Evolutionary conservation across 2,113 vertebrate species (phyloP).

Genomic region (Laticauda laticaudata): DNA sequence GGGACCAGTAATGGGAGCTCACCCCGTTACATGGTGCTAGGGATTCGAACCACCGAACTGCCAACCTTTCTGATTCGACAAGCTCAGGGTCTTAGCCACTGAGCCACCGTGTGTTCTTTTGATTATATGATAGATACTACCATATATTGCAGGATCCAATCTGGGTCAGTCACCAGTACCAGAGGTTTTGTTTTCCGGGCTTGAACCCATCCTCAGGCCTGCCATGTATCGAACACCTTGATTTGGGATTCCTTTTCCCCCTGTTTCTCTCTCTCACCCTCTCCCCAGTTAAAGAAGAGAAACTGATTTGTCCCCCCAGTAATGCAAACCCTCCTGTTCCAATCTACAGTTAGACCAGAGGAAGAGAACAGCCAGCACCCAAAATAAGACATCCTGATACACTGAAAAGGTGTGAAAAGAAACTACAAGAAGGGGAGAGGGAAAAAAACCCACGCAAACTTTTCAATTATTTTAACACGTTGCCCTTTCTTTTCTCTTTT

Average conservation of each 20-base stretch:
- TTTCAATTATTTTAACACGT: conserved; percentile 61
- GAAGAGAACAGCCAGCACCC: background rate
- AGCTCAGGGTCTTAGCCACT: too few relatives aligned
- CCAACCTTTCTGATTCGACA: too few relatives aligned
- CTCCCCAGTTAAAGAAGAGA: background rate
- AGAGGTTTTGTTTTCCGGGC: too few relatives aligned
- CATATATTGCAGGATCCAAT: background rate
- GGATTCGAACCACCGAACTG: too few relatives aligned
- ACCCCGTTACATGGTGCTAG: rapidly evolving
- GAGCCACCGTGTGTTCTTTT: too few relatives aligned
- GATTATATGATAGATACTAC: too few relatives aligned
- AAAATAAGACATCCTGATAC: background rate
- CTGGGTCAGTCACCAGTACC: too few relatives aligned
- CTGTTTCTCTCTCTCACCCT: too few relatives aligned
- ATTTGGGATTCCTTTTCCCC: background rate
- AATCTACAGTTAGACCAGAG: background rate
- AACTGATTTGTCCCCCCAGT: background rate
- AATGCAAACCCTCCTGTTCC: background rate
- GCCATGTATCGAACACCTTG: background rate
- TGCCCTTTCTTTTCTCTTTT: conserved; percentile 48
- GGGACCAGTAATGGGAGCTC: too few relatives aligned
- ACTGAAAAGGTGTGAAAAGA: conserved; percentile 13
- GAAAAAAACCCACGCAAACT: background rate
- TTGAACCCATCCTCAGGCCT: background rate
- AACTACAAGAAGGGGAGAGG: background rate